These are phyloP conservation scores for Pantelozetes paolii DNA, from an alignment of 2,888 invertebrate species.

Conservation along the genomic window DNA sequence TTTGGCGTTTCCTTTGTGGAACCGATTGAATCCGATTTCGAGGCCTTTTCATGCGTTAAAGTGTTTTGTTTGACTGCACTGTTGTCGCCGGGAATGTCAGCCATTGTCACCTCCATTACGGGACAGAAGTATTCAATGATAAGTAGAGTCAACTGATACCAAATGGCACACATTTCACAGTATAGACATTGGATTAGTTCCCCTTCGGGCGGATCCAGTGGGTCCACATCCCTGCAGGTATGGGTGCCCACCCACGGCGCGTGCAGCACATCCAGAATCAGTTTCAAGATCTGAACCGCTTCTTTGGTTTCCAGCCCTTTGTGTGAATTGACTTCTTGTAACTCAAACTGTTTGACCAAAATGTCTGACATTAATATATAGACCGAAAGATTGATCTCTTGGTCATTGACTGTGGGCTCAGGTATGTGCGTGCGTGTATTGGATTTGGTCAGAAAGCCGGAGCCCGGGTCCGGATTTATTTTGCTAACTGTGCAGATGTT, in stretches of 20 bases:
- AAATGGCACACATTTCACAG: conserved; percentile 88
- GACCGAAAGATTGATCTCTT: conserved; percentile 71
- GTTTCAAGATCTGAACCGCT: conserved; percentile 66
- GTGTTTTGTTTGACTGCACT: background rate
- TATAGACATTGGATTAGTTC: conserved; percentile 70
- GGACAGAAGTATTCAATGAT: conserved; percentile 75
- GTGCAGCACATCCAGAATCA: conserved; percentile 69
- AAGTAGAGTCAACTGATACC: conserved; percentile 83
- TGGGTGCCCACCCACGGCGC: conserved; percentile 38
- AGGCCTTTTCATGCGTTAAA: background rate
- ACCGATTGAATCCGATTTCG: background rate
- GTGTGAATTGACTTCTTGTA: conserved; percentile 76
- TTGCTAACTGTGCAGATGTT: conserved; percentile 8
- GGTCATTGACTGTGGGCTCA: conserved; percentile 44
- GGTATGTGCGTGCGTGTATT: background rate
- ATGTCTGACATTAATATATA: conserved; percentile 95
- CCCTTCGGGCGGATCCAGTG: conserved; percentile 51
- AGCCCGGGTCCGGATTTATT: background rate
- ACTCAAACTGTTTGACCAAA: conserved; percentile 84
- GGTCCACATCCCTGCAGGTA: conserved; percentile 3
- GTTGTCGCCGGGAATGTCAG: conserved; percentile 55
- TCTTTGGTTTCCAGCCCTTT: conserved; percentile 71
- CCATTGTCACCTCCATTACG: conserved; percentile 66
- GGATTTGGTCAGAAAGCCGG: background rate
- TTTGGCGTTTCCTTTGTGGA: conserved; percentile 4